Evolutionary conservation across 2,797 vertebrate genomes (phyloP).

Genomic region (Enteromius treurensis): DNA sequence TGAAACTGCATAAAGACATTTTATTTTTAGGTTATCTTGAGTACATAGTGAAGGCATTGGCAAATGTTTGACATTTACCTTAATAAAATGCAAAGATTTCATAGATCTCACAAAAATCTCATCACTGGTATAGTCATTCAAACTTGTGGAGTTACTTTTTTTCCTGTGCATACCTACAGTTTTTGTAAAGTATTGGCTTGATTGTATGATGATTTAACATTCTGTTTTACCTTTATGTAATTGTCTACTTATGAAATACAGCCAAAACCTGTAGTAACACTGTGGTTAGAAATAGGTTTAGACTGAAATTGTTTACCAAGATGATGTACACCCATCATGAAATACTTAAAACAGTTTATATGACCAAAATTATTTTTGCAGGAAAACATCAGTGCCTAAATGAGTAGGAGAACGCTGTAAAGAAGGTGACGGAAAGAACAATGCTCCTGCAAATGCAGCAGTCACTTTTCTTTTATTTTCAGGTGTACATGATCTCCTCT

Average conservation of each 20-base stretch:
- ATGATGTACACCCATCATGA: slow-evolving; percentile 40
- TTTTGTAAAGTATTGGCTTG: slow-evolving; percentile 70
- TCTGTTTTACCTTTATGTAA: slow-evolving; percentile 48
- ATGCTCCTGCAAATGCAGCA: slow-evolving; percentile 42
- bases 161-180: slow-evolving; percentile 74
- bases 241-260: slow-evolving; percentile 49
- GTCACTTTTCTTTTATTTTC: slow-evolving; percentile 50
- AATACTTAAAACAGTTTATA: slow-evolving; percentile 64
- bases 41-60: slow-evolving; percentile 1
- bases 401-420: slow-evolving; percentile 56
- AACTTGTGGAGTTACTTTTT: slow-evolving; percentile 62
- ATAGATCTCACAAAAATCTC: slow-evolving; percentile 26
- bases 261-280: slow-evolving; percentile 59
- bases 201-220: slow-evolving; percentile 61
- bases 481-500: slow-evolving; percentile 60
- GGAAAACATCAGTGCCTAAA: slow-evolving; percentile 81
- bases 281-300: slow-evolving; percentile 58
- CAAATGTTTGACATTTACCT: slow-evolving; percentile 45
- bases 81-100: slow-evolving; percentile 67
- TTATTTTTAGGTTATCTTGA: slow-evolving; percentile 13
- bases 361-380: slow-evolving; percentile 80
- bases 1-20: slow-evolving; percentile 2
- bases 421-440: neutral
- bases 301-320: slow-evolving; percentile 45
- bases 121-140: slow-evolving; percentile 48